Percentiles rank a stretch among this genome's conserved stretches.
These are phyloP conservation scores for Acanthococcus lagerstroemiae DNA, from an alignment of 2,888 invertebrate species.

Conservation along the genomic window DNA sequence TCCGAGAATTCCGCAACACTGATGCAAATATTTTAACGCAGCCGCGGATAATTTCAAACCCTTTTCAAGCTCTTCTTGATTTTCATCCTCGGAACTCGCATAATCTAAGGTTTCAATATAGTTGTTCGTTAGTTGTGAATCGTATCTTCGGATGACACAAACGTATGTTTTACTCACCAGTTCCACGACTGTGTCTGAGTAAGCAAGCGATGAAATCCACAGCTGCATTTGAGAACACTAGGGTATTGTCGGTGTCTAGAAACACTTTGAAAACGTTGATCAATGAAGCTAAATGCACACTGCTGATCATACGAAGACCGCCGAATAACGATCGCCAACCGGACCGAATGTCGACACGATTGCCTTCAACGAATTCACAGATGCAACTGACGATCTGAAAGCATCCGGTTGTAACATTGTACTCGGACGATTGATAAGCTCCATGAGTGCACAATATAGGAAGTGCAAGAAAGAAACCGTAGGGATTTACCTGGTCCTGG, in stretches of 20 bases:
- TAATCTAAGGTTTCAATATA: constrained; percentile 14
- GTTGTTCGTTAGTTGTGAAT: background rate
- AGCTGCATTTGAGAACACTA: constrained; percentile 89
- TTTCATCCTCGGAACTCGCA: constrained; percentile 27
- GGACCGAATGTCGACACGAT: constrained; percentile 82
- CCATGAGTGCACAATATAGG: background rate
- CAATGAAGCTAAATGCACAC: constrained; percentile 58
- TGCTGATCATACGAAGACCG: constrained; percentile 69
- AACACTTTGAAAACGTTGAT: constrained; percentile 90
- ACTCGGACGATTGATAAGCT: background rate
- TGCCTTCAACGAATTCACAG: constrained; percentile 91
- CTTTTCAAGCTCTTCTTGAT: constrained; percentile 36
- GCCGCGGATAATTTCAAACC: constrained; percentile 52
- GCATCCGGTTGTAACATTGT: constrained; percentile 16
- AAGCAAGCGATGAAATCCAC: constrained; percentile 87
- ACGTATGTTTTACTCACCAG: constrained; percentile 34
- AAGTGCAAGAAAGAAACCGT: background rate
- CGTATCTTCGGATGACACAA: background rate
- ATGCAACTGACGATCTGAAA: constrained; percentile 84
- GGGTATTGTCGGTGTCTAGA: constrained; percentile 80
- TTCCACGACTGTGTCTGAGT: constrained; percentile 63
- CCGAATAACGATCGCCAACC: constrained; percentile 96
- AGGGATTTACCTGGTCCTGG: constrained; percentile 54
- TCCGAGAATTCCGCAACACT: constrained; percentile 74
- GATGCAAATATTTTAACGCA: constrained; percentile 73